Evolutionary conservation across 2,797 vertebrate species (phyloP).

Genomic region (Malacoraja senta): DNA sequence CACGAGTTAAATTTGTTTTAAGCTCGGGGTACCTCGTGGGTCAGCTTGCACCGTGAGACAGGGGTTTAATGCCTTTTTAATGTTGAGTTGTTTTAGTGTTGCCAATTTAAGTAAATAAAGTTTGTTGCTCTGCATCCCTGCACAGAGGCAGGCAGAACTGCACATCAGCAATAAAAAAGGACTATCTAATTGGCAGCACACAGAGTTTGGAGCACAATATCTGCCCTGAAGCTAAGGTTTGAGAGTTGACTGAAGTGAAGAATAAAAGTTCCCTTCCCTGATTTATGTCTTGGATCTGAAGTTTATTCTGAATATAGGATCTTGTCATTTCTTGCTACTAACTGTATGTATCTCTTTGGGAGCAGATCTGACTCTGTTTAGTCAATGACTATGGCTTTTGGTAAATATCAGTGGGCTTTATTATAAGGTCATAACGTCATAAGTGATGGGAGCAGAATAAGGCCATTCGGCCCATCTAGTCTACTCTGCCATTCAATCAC

Average conservation of each 20-base stretch:
- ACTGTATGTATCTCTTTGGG: not conserved
- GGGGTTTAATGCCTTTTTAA: not conserved
- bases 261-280: not conserved
- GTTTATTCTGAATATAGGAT: not conserved
- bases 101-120: not conserved
- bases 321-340: not conserved
- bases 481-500: too few relatives aligned
- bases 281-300: not conserved
- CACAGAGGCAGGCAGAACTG: not conserved
- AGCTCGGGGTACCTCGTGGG: too few relatives aligned
- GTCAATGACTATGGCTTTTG: not conserved
- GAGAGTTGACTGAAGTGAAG: not conserved
- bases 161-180: conserved; percentile 6
- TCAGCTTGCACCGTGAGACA: too few relatives aligned
- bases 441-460: too few relatives aligned
- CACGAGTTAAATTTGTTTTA: too few relatives aligned
- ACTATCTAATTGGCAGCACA: not conserved
- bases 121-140: not conserved
- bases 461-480: too few relatives aligned
- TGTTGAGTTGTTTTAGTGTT: not conserved
- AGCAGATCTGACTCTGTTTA: too few relatives aligned
- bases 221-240: not conserved
- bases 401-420: not conserved
- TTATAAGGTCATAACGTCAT: not conserved
- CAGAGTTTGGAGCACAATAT: not conserved